These are phyloP conservation scores for Acanthurus lineatus DNA, from an alignment of 2,797 vertebrate genomes.

Conservation along the genomic window DNA sequence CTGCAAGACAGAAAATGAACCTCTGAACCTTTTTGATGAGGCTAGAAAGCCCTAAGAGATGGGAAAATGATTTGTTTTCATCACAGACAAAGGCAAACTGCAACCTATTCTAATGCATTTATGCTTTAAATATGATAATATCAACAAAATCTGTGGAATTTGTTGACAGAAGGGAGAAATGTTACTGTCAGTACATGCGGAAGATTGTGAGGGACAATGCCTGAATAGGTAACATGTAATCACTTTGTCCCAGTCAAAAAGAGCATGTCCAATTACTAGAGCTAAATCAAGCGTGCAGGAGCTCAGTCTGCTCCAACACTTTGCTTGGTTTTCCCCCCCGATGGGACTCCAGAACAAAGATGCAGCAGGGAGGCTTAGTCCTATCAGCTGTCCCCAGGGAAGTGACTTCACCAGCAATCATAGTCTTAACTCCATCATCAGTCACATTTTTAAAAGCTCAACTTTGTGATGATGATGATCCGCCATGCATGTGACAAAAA, in stretches of 20 bases:
- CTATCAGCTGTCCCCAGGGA: conserved; percentile 70
- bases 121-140: conserved; percentile 37
- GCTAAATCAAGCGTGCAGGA: conserved; percentile 81
- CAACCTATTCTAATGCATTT: conserved; percentile 55
- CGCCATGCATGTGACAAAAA: conserved; percentile 30
- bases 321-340: conserved; percentile 74
- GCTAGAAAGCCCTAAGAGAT: conserved; percentile 57
- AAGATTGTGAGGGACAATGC: conserved; percentile 69
- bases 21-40: conserved; percentile 75
- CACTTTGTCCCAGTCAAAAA: conserved; percentile 84
- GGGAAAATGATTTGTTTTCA: conserved; percentile 69
- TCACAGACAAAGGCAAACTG: conserved; percentile 53
- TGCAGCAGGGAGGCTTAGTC: conserved; percentile 70
- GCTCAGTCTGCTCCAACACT: conserved; percentile 73
- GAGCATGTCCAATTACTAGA: conserved; percentile 85
- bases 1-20: conserved; percentile 74
- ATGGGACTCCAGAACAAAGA: conserved; percentile 74
- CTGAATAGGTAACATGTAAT: conserved; percentile 82
- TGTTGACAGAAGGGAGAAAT: conserved; percentile 15
- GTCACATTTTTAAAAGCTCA: conserved; percentile 59
- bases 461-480: conserved; percentile 52
- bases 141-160: conserved; percentile 39
- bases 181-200: conserved; percentile 35
- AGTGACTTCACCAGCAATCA: conserved; percentile 68
- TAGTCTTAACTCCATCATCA: conserved; percentile 38